Evolutionary conservation across 2,888 invertebrate species (phyloP), one percentile per base, ranked within the genome.

Genomic region (Caenorhabditis sp.): DNA sequence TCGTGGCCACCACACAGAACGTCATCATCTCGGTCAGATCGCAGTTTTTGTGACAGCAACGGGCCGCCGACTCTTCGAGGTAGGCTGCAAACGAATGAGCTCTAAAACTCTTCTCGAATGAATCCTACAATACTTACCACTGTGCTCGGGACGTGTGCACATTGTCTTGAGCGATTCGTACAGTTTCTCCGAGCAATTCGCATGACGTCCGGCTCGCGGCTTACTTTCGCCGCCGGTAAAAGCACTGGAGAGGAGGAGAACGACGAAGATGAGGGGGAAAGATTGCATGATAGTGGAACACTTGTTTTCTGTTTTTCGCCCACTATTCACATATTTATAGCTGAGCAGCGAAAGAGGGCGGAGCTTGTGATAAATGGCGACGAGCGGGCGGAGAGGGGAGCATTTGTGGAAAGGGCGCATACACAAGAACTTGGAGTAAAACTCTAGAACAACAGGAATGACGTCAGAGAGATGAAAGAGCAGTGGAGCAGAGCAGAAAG

Each of bases 11-110:
- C 13, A 66, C 37, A 20, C 66, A 66, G 48, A 56, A 39, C 13
- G 66, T 39, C 50, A 58, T 46, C 66, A 66, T 66, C 27, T 66
- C 66, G 11, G 66, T 58, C 2, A 66, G 22, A 0, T 66, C 66
- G 30, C 66, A 66, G 48, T 66, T 66, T n/a, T 24, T 22, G 4
- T 48, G 48, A 15, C 66, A 66, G 41, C 66, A 66, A 22, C 35
- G 37, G 6, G 39, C 8, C 1, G 65, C 55, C 3, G 65, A 46
- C 2, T 55, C 45, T 11, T 27, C 35, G 13, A 65, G 48, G 39
- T 46, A 56, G 9, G 55, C 65, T 65, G 65, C n/a, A 53, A 55
- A 8, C 13, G 8, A 15, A 30, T 30, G 30, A 9, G 30, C 5
- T 30, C 17, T n/a, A n/a, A n/a, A 13, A 22, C 17, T 11, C 32